Percentiles rank a stretch among this genome's conserved stretches.
Conservation (phyloP, 1,140 invertebrate genomes). For the Pseudomyrmex concolor region DNA sequence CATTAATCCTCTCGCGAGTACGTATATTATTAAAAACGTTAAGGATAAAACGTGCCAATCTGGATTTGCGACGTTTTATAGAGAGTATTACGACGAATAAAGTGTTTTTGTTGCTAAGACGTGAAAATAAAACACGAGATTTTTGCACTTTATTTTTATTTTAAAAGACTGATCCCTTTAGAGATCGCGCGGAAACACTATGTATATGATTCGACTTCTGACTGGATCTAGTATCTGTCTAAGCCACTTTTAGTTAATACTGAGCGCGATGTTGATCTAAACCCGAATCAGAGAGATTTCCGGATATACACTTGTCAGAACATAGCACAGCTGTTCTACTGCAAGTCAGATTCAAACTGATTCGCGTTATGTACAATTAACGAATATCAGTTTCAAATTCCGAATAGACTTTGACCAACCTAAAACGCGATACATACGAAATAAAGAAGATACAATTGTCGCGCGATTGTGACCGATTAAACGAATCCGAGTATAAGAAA, state of each 20-base stretch:
- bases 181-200: background rate
- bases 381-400: slow-evolving; percentile 46
- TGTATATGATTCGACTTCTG: slow-evolving; percentile 1
- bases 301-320: background rate
- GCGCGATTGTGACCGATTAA: no score
- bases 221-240: background rate
- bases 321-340: slow-evolving; percentile 11
- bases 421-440: background rate
- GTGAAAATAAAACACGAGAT: background rate
- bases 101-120: background rate
- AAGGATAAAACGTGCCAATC: background rate
- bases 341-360: background rate
- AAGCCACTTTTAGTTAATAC: slow-evolving; percentile 7
- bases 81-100: background rate
- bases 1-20: background rate
- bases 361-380: background rate
- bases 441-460: background rate
- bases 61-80: background rate
- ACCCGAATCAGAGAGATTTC: slow-evolving; percentile 30
- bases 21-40: background rate
- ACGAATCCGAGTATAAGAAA: no score
- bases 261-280: background rate
- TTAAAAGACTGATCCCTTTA: background rate
- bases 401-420: slow-evolving; percentile 16
- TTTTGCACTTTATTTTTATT: background rate